Base-by-base conservation (phyloP, 2,888 invertebrate species). In the Rhynchonema sp. region DNA sequence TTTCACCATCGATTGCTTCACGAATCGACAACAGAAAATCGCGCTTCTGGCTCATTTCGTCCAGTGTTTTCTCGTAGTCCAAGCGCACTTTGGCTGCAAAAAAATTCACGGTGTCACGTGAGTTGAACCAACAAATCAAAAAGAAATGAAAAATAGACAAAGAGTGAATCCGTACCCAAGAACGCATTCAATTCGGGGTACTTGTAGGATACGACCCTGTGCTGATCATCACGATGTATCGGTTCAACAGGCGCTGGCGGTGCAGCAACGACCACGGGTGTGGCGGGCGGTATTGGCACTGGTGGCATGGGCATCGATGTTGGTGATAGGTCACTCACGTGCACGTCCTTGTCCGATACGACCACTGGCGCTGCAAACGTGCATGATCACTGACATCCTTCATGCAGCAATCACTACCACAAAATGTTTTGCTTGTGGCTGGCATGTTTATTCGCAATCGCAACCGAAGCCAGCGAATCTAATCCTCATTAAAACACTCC, bases 1-100 rank as follows among this genome's bases (percentile, higher is more conserved):
- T 84, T 74, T 92, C 90, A 68, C 82, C 82, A 61, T 84, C 83
- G 62, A 91, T 86, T 72, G 87, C 84, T 6, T 80, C 78, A 62
- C 83, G 80, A 6, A 92, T 79, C 55, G 83, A 80, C 26, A 79
- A 76, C 66, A 83, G 82, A 73, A 85, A 91, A 26, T 82, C 79
- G 0, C 85, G 82, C 62, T 83, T 81, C 75, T 84, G 3, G n/a
- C 20, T 84, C 86, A 92, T 88, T 65, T 83, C 81, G 65, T 85
- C 82, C 57, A 92, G 27, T 20, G 29, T 2, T n/a, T 27, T 13
- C 30, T 56, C 46, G 28, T 28, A 58, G 13, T 60, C 30, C 1
- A 22, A 27, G 22, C 58, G 60, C 55, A 60, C 28, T 27, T n/a
- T n/a, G 6, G 29, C 59, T 59, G 56, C n/a, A 38, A 55, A 3